A percentile compares a stretch with the other conserved stretches of the same genome.
Conservation (phyloP, 2,888 invertebrate species). For the Merodon equestris region DNA sequence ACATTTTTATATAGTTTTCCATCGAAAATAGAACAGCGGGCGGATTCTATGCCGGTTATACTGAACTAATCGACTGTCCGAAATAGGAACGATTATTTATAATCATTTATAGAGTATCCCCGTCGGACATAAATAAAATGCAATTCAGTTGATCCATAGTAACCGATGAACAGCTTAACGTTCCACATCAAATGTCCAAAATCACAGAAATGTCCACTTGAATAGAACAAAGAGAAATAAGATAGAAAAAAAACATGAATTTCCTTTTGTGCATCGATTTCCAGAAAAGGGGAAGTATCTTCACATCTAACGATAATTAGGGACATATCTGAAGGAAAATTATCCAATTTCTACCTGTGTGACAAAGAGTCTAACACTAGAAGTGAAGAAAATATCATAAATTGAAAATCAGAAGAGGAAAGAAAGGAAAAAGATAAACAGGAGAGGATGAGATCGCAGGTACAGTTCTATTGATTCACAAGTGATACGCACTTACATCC, state of each 20-base stretch:
- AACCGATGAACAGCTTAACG: too few species aligned
- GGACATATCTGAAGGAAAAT: slow-evolving; percentile 49
- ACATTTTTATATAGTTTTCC: too few species aligned
- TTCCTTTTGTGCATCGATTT: slow-evolving; percentile 53
- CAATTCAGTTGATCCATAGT: too few species aligned
- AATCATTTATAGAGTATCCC: too few species aligned
- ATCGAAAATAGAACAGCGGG: too few species aligned
- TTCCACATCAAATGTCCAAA: slow-evolving; percentile 29
- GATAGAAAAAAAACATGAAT: slow-evolving; percentile 40
- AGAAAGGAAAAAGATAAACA: slow-evolving; percentile 46
- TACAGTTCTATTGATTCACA: slow-evolving; percentile 66
- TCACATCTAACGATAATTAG: slow-evolving; percentile 57
- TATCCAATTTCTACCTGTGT: slow-evolving; percentile 59
- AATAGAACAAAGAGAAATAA: background rate
- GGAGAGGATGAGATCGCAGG: slow-evolving; percentile 65
- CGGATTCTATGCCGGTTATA: too few species aligned
- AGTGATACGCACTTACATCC: slow-evolving; percentile 68
- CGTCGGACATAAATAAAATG: background rate
- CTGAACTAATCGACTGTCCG: too few species aligned
- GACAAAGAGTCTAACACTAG: slow-evolving; percentile 14
- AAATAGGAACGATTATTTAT: too few species aligned
- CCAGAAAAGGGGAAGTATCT: slow-evolving; percentile 55
- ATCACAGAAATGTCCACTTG: slow-evolving; percentile 37
- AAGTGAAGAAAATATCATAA: slow-evolving; percentile 44
- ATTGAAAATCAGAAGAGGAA: slow-evolving; percentile 20